Evolutionary conservation across 2,113 vertebrate genomes (phyloP), one percentile per base, ranked within the genome.

Genomic region (Mormoops blainvillei): DNA sequence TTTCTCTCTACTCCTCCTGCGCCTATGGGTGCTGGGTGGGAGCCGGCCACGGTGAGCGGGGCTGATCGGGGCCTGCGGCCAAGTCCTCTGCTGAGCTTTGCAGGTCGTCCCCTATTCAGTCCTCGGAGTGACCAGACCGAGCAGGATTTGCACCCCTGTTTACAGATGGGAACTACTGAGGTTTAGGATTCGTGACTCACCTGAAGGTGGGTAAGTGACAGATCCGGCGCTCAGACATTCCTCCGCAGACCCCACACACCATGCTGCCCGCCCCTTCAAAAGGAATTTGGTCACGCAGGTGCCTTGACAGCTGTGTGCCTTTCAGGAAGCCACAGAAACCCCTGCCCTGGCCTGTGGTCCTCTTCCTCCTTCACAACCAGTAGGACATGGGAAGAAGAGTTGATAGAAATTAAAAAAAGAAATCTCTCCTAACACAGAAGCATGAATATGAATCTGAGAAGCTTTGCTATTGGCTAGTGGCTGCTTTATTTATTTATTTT

Each of bases 391-490:
- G 36, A 38, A 15, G 20, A 85, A 87, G 56, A 65, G 16, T 41
- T 67, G 38, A 31, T 77, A 48, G 22, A 94, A 76, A 67, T 2
- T 36, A 48, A 63, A 81, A 61, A 33, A 52, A n/a, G 26, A 52
- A 13, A 1, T 22, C 10, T 54, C 28, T 24, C 38, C 26, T 14
- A 3, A 41, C 16, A 22, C 24, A 38, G 52, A 80, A 81, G 43
- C 36, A 38, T 15, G 5, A 76, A 50, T 38, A 36, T 19, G 28
- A 65, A 48, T 65, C 73, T 33, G 45, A 48, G 50, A 50, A 52
- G 10, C 0, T 54, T 63, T 70, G 1, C 38, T 68, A 2, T 0
- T 1, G 12, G 36, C 19, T 5, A 9, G 28, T 0, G 2, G 8
- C 50, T 38, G 2, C 54, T 50, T 7, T 63, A 36, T 56, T n/a